Evolutionary conservation across 1,140 invertebrate species (phyloP), one percentile per base, ranked within the genome.

Genomic region (Hyles vespertilio): DNA sequence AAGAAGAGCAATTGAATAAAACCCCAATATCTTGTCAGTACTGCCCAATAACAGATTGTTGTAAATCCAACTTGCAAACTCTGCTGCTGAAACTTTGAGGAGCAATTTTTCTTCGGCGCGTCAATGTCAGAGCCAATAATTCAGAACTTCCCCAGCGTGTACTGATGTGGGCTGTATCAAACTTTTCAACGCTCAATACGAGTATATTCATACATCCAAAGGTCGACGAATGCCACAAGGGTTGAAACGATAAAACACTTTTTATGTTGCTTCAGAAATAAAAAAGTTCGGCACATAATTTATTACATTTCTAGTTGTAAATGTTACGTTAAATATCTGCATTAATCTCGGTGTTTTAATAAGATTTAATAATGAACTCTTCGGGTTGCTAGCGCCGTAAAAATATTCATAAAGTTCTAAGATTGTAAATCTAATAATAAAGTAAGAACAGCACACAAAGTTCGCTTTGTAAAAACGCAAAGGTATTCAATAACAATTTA

Each of bases 111-210:
- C 76, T 77, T 69, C 58, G 46, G 49, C 46, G 69, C 64, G 62
- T 81, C 76, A 84, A 76, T 72, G 73, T 81, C 77, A 76, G 67
- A 58, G 62, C 68, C 77, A 77, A 84, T 80, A 74, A 74, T 74
- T 81, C 72, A 74, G 59, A 74, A 77, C 63, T 77, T 77, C 65
- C 60, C 63, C 63, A 68, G 70, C 58, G 55, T 57, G 50, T 58
- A 59, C 58, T 68, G 60, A 69, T 10, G 22, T 44, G 8, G 36
- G 52, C 8, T 54, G 40, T 54, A 54, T 54, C 12, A 43, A 44
- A 54, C n/a, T 54, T 54, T 32, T 32, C 11, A 22, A 54, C 5
- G 7, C 40, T 44, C 52, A 45, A 22, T 9, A 11, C 11, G 40
- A 36, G 36, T 34, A 54, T 54, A 54, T 48, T 48, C 12, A 45